These are phyloP conservation scores for Leptothorax acervorum DNA, from an alignment of 2,888 invertebrate genomes.

Conservation along the genomic window DNA sequence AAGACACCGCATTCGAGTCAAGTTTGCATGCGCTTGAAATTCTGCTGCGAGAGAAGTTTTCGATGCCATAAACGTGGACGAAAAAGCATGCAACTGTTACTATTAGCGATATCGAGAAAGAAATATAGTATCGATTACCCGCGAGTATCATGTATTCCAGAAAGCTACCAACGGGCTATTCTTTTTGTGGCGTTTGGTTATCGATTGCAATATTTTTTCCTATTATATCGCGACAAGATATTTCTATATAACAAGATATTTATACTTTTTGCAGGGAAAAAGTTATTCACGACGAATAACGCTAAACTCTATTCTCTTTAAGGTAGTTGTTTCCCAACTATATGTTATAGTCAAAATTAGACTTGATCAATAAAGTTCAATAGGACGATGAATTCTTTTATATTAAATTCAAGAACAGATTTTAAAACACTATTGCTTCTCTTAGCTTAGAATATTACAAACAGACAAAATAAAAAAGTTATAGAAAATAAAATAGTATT, in stretches of 20 bases:
- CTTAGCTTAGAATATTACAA: too few relatives aligned
- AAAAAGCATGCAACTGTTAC: not conserved
- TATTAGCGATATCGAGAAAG: not conserved
- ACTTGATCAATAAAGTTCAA: too few relatives aligned
- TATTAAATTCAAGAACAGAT: too few relatives aligned
- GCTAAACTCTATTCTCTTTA: not conserved
- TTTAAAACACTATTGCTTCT: too few relatives aligned
- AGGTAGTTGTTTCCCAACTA: too few relatives aligned
- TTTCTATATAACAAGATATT: not conserved
- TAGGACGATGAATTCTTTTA: too few relatives aligned
- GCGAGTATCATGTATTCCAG: not conserved
- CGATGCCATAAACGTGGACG: not conserved
- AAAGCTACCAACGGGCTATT: not conserved
- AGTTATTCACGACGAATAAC: not conserved
- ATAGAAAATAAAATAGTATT: too few relatives aligned
- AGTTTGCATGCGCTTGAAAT: slow-evolving; percentile 35
- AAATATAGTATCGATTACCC: not conserved
- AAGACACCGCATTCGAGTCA: slow-evolving; percentile 20
- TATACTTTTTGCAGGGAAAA: not conserved
- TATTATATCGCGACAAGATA: not conserved
- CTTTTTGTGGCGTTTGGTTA: not conserved
- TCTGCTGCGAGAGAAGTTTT: slow-evolving; percentile 15
- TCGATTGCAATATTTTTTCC: not conserved
- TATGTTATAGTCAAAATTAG: too few relatives aligned
- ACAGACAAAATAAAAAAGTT: too few relatives aligned